Conservation (phyloP, 2,797 vertebrate species). For the Aulostomus chinensis region DNA sequence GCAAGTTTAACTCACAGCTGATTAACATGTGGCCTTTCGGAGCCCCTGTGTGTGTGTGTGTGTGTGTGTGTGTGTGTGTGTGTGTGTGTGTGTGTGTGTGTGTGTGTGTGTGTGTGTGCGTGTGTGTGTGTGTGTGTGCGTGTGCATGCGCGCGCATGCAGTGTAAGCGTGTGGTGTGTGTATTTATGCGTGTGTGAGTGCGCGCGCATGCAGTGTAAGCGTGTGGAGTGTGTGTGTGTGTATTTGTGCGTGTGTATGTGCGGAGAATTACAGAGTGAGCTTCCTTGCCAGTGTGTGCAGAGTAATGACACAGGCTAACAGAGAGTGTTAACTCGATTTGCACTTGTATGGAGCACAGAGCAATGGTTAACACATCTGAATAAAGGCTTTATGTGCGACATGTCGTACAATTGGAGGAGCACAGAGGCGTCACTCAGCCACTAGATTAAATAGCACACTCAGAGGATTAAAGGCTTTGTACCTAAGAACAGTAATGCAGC, state of each 20-base stretch:
- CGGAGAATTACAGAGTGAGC: constrained; percentile 48
- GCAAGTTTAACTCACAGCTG: constrained; percentile 80
- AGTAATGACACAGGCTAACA: constrained; percentile 69
- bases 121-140: constrained; percentile 24
- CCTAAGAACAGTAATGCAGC: constrained; percentile 47
- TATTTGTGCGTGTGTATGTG: constrained; percentile 43
- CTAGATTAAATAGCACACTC: constrained; percentile 72
- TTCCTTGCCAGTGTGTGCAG: constrained; percentile 39
- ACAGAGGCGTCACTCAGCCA: constrained; percentile 66
- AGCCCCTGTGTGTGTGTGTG: constrained; percentile 53
- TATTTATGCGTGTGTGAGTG: constrained; percentile 42
- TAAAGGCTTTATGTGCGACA: constrained; percentile 68
- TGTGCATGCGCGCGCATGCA: too few relatives aligned
- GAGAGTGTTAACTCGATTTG: constrained; percentile 79
- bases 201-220: constrained; percentile 8
- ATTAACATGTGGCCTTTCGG: constrained; percentile 82
- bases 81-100: constrained; percentile 39
- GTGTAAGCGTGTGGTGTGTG: too few relatives aligned
- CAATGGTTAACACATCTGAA: constrained; percentile 77
- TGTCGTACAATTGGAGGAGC: constrained; percentile 65
- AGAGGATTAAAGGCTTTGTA: constrained; percentile 70
- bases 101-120: constrained; percentile 51
- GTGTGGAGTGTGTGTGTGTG: constrained; percentile 21
- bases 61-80: constrained; percentile 21
- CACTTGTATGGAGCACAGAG: constrained; percentile 77